phyloP scores from a whole-genome alignment of 2,113 vertebrate genomes.

The Ariopsis seemanni region DNA sequence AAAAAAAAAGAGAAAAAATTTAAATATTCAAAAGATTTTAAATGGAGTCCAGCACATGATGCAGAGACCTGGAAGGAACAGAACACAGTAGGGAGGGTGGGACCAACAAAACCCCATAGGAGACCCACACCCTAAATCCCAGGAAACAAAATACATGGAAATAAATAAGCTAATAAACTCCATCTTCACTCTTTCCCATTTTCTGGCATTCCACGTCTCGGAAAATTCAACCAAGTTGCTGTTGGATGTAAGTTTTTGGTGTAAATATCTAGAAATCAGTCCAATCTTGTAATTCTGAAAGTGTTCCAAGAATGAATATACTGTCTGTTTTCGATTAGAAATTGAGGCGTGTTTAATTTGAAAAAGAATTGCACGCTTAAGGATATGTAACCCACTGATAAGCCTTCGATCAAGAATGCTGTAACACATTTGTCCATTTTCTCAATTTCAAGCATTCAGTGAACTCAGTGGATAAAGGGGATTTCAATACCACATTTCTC shows the following conservation, averaged over 20 bases:
- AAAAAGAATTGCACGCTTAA: not conserved
- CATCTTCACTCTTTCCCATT: not conserved
- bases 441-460: not conserved
- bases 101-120: conserved; percentile 8
- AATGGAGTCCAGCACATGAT: conserved; percentile 54
- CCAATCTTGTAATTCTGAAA: not conserved
- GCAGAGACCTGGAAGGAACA: conserved; percentile 54
- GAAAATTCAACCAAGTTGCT: not conserved
- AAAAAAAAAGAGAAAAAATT: not conserved
- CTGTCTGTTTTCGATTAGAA: conserved; percentile 16
- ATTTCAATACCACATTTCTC: not conserved
- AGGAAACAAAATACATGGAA: conserved; percentile 66
- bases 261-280: conserved; percentile 6
- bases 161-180: conserved; percentile 55
- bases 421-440: not conserved
- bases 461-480: not conserved
- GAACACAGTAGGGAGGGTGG: conserved; percentile 51
- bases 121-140: conserved; percentile 58
- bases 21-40: conserved; percentile 46
- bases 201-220: not conserved
- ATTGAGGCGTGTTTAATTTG: not conserved
- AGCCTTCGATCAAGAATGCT: not conserved
- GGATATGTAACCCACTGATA: not conserved
- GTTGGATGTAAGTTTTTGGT: conserved; percentile 23
- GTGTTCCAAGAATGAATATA: conserved; percentile 5